Conservation (phyloP, 2,797 vertebrate species). For the Rachycentron canadum region DNA sequence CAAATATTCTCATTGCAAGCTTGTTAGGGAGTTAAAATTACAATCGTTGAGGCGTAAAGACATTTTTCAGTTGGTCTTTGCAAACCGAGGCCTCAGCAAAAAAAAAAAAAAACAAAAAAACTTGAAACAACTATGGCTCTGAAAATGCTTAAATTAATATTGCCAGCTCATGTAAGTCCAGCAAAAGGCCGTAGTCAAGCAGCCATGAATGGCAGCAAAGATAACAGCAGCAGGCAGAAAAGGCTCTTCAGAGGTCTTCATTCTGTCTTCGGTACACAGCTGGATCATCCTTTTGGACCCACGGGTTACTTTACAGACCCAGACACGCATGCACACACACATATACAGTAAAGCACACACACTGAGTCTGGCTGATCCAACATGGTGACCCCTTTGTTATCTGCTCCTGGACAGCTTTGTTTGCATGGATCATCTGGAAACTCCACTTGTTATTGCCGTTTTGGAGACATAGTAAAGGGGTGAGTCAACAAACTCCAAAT, state of each 20-base stretch:
- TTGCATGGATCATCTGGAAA: constrained; percentile 76
- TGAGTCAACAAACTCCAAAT: constrained; percentile 68
- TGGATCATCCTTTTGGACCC: constrained; percentile 80
- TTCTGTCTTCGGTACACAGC: constrained; percentile 70
- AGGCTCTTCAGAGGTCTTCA: constrained; percentile 65
- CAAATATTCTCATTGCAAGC: constrained; percentile 68
- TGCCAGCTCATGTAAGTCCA: constrained; percentile 46
- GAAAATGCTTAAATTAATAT: constrained; percentile 41
- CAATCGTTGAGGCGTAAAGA: constrained; percentile 61
- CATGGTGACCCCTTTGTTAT: constrained; percentile 78
- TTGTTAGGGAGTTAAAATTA: constrained; percentile 75
- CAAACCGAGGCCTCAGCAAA: constrained; percentile 57
- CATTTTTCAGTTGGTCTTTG: constrained; percentile 66
- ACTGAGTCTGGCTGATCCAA: constrained; percentile 58
- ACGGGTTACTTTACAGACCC: constrained; percentile 45
- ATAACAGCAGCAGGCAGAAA: constrained; percentile 58
- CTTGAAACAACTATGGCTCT: constrained; percentile 29
- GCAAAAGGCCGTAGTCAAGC: constrained; percentile 34
- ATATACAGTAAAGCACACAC: constrained; percentile 54
- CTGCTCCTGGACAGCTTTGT: constrained; percentile 76
- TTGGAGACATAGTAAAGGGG: constrained; percentile 62
- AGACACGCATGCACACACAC: constrained; percentile 37
- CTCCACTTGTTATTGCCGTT: constrained; percentile 58
- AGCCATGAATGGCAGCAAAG: constrained; percentile 55
- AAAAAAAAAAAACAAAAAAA: constrained; percentile 37